Conservation (phyloP, 2,113 vertebrate species). For the Lophochroa leadbeateri region DNA sequence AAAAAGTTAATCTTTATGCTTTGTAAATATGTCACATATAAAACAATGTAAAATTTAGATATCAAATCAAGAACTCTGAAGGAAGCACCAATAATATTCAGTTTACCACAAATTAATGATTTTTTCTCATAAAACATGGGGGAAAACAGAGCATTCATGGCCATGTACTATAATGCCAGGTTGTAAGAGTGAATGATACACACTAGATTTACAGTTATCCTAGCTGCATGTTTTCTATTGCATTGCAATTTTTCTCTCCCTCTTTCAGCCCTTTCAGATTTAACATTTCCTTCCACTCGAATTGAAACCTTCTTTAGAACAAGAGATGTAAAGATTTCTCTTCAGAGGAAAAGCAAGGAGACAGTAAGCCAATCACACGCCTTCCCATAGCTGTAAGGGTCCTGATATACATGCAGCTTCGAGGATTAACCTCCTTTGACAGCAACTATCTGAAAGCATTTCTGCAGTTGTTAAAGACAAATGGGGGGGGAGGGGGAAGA, state of each 20-base stretch:
- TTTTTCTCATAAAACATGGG: background rate
- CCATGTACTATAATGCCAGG: background rate
- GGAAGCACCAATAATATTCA: background rate
- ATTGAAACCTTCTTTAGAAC: background rate
- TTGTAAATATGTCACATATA: accelerated
- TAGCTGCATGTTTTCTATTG: background rate
- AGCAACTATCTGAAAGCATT: background rate
- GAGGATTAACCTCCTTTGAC: background rate
- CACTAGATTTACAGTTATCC: background rate
- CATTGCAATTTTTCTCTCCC: background rate
- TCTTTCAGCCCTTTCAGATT: background rate
- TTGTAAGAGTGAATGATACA: background rate
- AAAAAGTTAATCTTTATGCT: background rate
- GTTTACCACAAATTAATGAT: accelerated
- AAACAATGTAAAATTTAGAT: background rate
- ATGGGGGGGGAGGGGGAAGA: accelerated
- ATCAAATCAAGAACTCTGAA: background rate
- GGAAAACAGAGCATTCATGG: background rate
- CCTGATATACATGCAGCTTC: background rate
- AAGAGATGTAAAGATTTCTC: background rate
- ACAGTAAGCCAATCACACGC: background rate
- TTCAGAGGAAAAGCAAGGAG: background rate
- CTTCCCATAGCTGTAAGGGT: background rate
- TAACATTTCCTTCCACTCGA: background rate
- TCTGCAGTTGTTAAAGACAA: background rate